These are phyloP conservation scores for Lithobates sylvaticus DNA, from an alignment of 2,797 vertebrate genomes.

Conservation along the genomic window DNA sequence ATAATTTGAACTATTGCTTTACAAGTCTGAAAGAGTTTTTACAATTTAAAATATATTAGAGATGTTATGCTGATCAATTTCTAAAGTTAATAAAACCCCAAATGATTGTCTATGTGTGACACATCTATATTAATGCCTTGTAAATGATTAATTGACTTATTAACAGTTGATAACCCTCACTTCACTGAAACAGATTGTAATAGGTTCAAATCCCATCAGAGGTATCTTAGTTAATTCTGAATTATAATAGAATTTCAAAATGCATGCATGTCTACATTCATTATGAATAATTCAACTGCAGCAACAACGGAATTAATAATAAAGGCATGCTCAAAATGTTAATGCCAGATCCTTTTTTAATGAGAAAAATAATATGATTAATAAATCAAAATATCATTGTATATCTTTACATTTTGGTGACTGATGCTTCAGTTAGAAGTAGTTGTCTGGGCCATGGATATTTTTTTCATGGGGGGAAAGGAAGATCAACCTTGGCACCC, in stretches of 20 bases:
- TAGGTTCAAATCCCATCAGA: constrained; percentile 55
- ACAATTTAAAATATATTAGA: constrained; percentile 30
- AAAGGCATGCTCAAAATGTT: constrained; percentile 43
- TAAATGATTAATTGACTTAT: constrained; percentile 54
- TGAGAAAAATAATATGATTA: constrained; percentile 23
- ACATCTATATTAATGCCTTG: constrained; percentile 43
- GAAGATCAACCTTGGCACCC: too few relatives aligned
- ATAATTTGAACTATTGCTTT: constrained; percentile 33
- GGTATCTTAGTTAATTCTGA: constrained; percentile 43
- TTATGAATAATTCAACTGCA: constrained; percentile 57
- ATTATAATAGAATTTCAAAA: constrained; percentile 57
- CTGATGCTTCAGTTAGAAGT: background rate
- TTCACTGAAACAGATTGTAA: constrained; percentile 46
- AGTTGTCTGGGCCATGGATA: background rate
- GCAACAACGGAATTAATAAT: constrained; percentile 56
- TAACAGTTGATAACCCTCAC: constrained; percentile 51
- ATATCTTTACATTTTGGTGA: background rate
- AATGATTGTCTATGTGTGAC: constrained; percentile 20
- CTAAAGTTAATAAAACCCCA: constrained; percentile 2
- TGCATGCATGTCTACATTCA: constrained; percentile 51
- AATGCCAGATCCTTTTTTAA: constrained; percentile 26
- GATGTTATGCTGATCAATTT: constrained; percentile 41
- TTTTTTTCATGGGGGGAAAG: too few relatives aligned
- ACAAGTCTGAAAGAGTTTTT: constrained; percentile 31
- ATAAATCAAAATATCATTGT: constrained; percentile 20